These are phyloP conservation scores for Xiphophorus couchianus DNA, from an alignment of 2,113 vertebrate species.

Conservation along the genomic window DNA sequence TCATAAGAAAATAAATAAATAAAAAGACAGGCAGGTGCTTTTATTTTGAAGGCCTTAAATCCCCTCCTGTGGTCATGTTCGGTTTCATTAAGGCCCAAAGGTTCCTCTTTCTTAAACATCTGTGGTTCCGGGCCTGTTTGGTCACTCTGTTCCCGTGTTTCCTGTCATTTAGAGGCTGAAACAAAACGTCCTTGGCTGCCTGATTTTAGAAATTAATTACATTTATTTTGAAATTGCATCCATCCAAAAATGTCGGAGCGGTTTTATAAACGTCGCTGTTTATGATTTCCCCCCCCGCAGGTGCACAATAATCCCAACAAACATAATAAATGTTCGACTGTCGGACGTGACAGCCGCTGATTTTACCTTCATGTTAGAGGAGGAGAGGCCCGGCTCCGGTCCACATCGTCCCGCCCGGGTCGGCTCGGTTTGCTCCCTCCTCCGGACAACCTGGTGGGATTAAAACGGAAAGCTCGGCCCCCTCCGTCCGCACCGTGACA, in stretches of 20 bases:
- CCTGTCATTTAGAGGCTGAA: background rate
- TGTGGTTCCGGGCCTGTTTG: background rate
- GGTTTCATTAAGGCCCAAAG: slow-evolving; percentile 2
- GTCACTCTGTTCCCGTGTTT: background rate
- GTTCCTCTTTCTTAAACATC: slow-evolving; percentile 5
- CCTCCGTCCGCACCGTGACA: slow-evolving; percentile 76
- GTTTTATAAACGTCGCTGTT: background rate
- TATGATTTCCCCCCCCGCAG: slow-evolving; percentile 27
- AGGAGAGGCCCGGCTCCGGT: slow-evolving; percentile 51
- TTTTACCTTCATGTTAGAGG: slow-evolving; percentile 70
- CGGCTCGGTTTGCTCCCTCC: slow-evolving; percentile 37
- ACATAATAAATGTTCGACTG: background rate
- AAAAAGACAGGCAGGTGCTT: slow-evolving; percentile 49
- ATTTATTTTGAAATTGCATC: background rate
- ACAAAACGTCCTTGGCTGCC: background rate
- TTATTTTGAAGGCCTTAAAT: slow-evolving; percentile 60
- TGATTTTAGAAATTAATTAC: background rate
- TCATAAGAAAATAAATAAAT: slow-evolving; percentile 23
- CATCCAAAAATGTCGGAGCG: slow-evolving; percentile 8
- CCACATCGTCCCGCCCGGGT: slow-evolving; percentile 41
- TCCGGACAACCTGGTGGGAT: slow-evolving; percentile 62
- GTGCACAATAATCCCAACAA: slow-evolving; percentile 51
- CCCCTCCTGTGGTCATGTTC: slow-evolving; percentile 17
- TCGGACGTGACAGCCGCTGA: slow-evolving; percentile 4
- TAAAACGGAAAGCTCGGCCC: slow-evolving; percentile 64